Base-by-base conservation (phyloP, 64 coral and sea anemone genomes). In the Pocillopora damicornis region DNA sequence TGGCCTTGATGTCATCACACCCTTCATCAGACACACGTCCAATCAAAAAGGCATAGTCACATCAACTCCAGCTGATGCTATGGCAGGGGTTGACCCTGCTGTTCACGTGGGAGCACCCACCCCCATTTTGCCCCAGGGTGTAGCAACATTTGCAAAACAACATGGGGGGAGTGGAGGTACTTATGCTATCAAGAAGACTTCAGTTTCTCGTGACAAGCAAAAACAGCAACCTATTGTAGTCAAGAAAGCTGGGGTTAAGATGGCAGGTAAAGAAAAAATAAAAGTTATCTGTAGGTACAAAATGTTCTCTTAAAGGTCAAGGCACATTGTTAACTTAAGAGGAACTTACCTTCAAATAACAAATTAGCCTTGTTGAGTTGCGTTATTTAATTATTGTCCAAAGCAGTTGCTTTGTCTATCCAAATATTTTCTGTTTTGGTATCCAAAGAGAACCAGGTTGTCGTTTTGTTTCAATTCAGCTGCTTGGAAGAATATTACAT, bases 61-160 rank as follows among this genome's bases (percentile, higher is more conserved):
- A 7, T 96, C 94, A 9, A 96, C 94, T 17, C 94, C 94, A 61
- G 90, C 90, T 59, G 76, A 89, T 58, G 85, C 75, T 22, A 89
- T 88, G 62, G 76, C 87, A 58, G 81, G 90, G 35, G 15, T 64
- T 57, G 59, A 74, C 5, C 91, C 91, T 42, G 87, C 72, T 83
- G 90, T 51, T 22, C 83, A 88, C 17, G 79, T 87, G 74, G 64
- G 34, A 77, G 83, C 88, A 14, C 91, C 94, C 1, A 96, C 94
- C 23, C 91, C 94, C 37, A 93, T 96, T 17, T 88, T 96, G 63
- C 68, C 83, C n/a, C 83, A 93, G 61, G 76, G 78, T 11, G 14
- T 75, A 25, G 66, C 75, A 58, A 78, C 91, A 26, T 69, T 71
- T 30, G 15, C 30, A 58, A 42, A 5, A 4, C 65, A 30, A 35